Base-by-base conservation (phyloP, 2,113 vertebrate species). In the Platanista minor region DNA sequence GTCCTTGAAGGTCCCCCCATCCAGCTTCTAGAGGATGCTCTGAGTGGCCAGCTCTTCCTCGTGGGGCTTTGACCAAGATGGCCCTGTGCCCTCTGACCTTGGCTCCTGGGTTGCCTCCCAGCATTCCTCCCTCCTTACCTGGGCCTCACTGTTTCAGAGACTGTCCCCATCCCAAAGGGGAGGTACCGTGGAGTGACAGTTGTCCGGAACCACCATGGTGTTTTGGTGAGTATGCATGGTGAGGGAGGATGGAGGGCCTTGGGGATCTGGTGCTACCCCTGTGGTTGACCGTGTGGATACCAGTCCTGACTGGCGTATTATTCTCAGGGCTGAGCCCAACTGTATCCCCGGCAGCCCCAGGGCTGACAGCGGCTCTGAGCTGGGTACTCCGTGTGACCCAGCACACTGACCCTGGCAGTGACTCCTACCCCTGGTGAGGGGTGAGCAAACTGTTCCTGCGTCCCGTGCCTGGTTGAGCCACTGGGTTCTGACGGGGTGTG, bases 221-320 rank as follows among this genome's bases (percentile, higher is more conserved):
- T 97, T 75, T 93, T 98, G 98, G 98, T 98, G 64, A 98, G 98
- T 97, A 21, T 64, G 57, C 1, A 0, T 1, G 62, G n/a, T 23
- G 31, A 0, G 14, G 36, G n/a, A 15, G n/a, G 2, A 11, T 6
- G 12, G 39, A 39, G 23, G 62, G 27, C 11, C 18, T 36, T 0
- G 1, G 21, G 64, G 69, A 82, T 64, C 29, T 49, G 80, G 90
- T 21, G 7, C 20, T 77, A 33, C 18, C 59, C 18, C 54, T 46
- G 27, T 33, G 36, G 27, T 14, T 43, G 39, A 90, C n/a, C 3
- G 57, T 54, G 3, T 33, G 43, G 17, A 39, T 31, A 29, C 23
- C 36, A 27, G 17, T 59, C 25, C 62, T 69, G n/a, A 49, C 52
- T 77, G 43, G 21, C 29, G 13, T 27, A 33, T 57, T 25, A 9